Percentiles rank a stretch among this genome's conserved stretches.
Evolutionary conservation across 2,113 vertebrate genomes (phyloP).

Genomic region (Esox niger): DNA sequence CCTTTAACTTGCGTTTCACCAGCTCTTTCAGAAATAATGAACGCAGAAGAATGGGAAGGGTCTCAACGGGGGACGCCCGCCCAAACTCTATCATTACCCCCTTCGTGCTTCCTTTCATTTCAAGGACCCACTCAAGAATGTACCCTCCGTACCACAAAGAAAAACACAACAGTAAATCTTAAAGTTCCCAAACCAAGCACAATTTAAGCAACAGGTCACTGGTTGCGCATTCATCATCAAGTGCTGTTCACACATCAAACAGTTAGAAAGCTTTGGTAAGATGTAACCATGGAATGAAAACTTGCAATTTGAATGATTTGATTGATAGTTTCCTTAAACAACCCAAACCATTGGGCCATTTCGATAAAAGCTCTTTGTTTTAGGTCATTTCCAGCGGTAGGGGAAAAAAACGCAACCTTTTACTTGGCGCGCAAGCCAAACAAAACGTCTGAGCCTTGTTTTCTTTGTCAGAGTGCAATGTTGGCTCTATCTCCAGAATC

Average conservation of each 20-base stretch:
- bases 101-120: conserved; percentile 27
- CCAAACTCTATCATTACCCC: conserved; percentile 43
- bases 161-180: conserved; percentile 26
- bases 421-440: conserved; percentile 17
- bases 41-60: conserved; percentile 58
- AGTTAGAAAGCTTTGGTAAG: not conserved
- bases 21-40: conserved; percentile 71
- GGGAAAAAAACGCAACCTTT: conserved; percentile 11
- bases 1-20: conserved; percentile 61
- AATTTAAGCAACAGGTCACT: conserved; percentile 33
- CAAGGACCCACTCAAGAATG: conserved; percentile 35
- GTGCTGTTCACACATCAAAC: too few relatives aligned
- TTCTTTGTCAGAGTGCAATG: conserved; percentile 9
- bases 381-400: conserved; percentile 17
- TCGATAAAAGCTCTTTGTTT: conserved; percentile 13
- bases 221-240: too few relatives aligned
- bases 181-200: conserved; percentile 33
- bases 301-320: conserved; percentile 27
- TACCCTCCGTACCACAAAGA: conserved; percentile 8
- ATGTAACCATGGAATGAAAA: conserved; percentile 33
- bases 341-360: not conserved
- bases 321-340: conserved; percentile 52
- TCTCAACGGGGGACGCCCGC: conserved; percentile 7
- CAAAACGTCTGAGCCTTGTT: conserved; percentile 25
- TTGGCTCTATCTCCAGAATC: not conserved